phyloP scores from a whole-genome alignment of 2,797 vertebrate genomes.

The Sebastes steindachneri region DNA sequence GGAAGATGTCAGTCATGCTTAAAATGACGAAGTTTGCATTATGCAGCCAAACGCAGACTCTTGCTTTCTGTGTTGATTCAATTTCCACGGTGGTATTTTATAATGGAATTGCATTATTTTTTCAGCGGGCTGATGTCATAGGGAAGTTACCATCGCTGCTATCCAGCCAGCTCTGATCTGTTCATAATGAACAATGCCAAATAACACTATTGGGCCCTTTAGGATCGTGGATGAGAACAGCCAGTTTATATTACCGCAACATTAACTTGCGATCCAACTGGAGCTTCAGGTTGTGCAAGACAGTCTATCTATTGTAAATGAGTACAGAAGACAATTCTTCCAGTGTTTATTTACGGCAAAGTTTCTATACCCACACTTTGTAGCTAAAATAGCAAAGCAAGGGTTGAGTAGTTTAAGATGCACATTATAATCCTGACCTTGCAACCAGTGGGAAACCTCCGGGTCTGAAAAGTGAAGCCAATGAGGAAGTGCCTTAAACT shows the following conservation, averaged over 20 bases:
- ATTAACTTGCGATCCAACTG: neutral
- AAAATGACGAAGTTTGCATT: constrained; percentile 18
- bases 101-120: neutral
- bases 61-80: neutral
- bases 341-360: neutral
- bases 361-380: neutral
- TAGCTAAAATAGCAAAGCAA: neutral
- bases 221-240: neutral
- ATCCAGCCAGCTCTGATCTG: neutral
- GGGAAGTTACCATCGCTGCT: neutral
- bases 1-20: constrained; percentile 25
- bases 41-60: constrained; percentile 5
- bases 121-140: constrained; percentile 26
- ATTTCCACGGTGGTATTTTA: neutral
- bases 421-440: neutral
- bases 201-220: neutral
- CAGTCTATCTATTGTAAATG: neutral
- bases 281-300: neutral
- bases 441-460: neutral
- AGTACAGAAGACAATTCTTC: neutral
- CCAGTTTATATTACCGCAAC: neutral
- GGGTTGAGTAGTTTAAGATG: neutral
- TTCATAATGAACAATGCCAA: constrained; percentile 7
- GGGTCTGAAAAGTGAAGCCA: too few relatives aligned
- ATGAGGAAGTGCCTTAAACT: too few relatives aligned